Percentiles rank a stretch among this genome's conserved stretches.
Evolutionary conservation across 2,797 vertebrate species (phyloP).

Genomic region (Acanthornis magna): DNA sequence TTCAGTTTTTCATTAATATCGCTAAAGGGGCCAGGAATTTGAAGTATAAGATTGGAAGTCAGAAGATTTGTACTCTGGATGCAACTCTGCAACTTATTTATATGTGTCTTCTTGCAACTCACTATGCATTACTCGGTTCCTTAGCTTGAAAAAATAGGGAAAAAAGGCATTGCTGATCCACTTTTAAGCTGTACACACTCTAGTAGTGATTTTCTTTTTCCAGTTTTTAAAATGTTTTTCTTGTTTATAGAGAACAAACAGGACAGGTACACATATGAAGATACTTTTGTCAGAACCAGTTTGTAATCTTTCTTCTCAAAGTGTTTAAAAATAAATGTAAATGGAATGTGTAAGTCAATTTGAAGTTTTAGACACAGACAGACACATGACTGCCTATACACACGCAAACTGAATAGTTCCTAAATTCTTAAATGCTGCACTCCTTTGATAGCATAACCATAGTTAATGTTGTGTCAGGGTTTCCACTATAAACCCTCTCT

Average conservation of each 20-base stretch:
- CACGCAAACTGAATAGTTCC: background rate
- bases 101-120: background rate
- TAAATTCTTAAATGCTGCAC: slow-evolving; percentile 48
- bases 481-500: slow-evolving; percentile 70
- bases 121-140: background rate
- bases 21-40: background rate
- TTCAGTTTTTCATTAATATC: background rate
- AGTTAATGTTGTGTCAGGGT: slow-evolving; percentile 62
- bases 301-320: background rate
- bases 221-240: background rate
- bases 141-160: background rate
- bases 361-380: background rate
- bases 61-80: background rate
- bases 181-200: background rate
- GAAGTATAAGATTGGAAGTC: background rate
- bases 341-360: background rate
- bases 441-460: slow-evolving; percentile 33
- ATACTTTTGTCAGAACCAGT: background rate
- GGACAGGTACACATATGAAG: background rate
- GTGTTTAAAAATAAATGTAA: background rate
- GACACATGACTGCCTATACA: background rate
- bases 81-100: background rate
- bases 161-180: background rate
- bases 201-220: background rate
- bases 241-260: background rate